Evolutionary conservation across 2,113 vertebrate species (phyloP), one percentile per base, ranked within the genome.

Genomic region (Thermophis baileyi): DNA sequence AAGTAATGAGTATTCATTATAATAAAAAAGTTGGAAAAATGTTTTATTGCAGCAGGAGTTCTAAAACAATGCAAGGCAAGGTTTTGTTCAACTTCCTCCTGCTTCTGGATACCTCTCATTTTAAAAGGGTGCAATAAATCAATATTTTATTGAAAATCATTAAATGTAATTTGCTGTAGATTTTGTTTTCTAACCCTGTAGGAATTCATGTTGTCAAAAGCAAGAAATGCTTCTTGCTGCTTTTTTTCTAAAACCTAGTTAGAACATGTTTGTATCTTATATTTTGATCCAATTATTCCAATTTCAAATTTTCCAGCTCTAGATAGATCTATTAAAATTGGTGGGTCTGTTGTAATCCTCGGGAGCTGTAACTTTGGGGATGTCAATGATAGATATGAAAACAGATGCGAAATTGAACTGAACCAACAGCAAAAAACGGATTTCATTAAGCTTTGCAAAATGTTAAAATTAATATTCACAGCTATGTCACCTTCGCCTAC

Each of bases 401-500:
- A 24, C 91, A 95, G 96, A 90, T 91, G 93, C 54, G 51, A 94
- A 96, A 95, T 94, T 95, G 95, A 97, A 94, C 85, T 93, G 96
- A 97, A 95, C 96, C 87, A 47, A 94, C 96, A 22, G 94, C n/a
- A 94, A 90, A 92, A 96, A 97, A 96, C 91, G 92, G 94, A 94
- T 96, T 60, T 50, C 93, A 89, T 97, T 96, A 97, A 97, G 97
- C 95, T 97, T 97, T 98, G 97, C 97, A 97, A 98, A 97, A 98
- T 1, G 97, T 95, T 98, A 96, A 98, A 97, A 98, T 98, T 98
- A 97, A 98, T 98, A 95, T 98, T 98, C 89, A 57, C 98, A 98
- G 98, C 98, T 97, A 98, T 98, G 97, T 98, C 98, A 97, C 98
- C 98, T 98, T 98, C 98, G 95, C 97, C 98, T 97, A 97, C 98